Evolutionary conservation across 2,113 vertebrate species (phyloP).

Genomic region (Malurus elegans): DNA sequence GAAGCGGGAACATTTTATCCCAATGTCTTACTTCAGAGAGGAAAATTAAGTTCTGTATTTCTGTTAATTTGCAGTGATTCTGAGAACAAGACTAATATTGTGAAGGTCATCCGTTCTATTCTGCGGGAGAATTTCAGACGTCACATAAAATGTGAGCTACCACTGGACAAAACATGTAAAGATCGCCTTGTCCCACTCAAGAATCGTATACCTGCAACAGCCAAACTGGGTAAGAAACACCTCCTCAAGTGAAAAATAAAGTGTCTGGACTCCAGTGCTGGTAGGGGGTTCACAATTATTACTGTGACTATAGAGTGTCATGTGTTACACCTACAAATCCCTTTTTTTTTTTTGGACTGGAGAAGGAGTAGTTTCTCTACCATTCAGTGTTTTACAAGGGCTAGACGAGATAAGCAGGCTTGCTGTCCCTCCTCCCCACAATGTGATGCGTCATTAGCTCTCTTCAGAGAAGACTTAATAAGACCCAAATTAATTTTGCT

Average conservation of each 20-base stretch:
- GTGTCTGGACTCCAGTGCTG: background rate
- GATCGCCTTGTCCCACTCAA: constrained; percentile 81
- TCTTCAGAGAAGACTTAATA: background rate
- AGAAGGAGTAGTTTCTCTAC: background rate
- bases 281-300: background rate
- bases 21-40: background rate
- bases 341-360: background rate
- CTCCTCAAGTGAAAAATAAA: background rate
- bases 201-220: constrained; percentile 82
- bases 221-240: constrained; percentile 83
- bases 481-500: background rate
- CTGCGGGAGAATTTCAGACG: constrained; percentile 90
- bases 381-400: background rate
- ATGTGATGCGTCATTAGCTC: background rate
- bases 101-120: constrained; percentile 93
- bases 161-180: constrained; percentile 79
- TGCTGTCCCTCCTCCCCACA: background rate
- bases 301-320: fast-evolving
- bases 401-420: background rate
- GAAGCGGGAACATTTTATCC: background rate
- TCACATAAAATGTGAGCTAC: constrained; percentile 80
- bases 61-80: constrained; percentile 75
- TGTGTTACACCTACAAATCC: background rate
- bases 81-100: constrained; percentile 87
- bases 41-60: background rate